Evolutionary conservation across 2,797 vertebrate species (phyloP), one percentile per base, ranked within the genome.

Genomic region (Acipenser ruthenus): DNA sequence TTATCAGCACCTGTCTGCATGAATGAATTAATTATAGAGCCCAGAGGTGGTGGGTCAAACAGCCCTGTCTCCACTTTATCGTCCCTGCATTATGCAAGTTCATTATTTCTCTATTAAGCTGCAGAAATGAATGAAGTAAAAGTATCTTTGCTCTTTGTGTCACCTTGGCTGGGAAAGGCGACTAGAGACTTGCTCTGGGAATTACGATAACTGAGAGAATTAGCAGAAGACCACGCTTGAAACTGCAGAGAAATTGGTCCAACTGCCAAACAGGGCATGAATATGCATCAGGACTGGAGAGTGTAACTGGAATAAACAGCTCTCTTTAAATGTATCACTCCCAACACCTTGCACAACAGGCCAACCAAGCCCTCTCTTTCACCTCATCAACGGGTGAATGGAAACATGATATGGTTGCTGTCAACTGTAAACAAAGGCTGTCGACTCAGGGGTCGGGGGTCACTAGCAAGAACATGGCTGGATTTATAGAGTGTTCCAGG

Each of bases 51-150:
- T 37, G 37, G 37, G 65, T 71, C 62, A 75, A 75, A 75, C 62
- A 68, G 47, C 50, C 49, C 60, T 50, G 68, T 75, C 71, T 68
- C 70, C 71, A 66, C 60, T 52, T 77, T 76, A 77, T 75, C 73
- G 69, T 9, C 8, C 37, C n/a, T 23, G 50, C n/a, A 55, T 58
- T 15, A 13, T 63, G 8, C 47, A 6, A 63, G 62, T 68, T 67
- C 62, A 66, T 75, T 71, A 68, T 56, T 68, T 64, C 67, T 69
- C 69, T 58, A 69, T 65, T 64, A 71, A 50, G 64, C 7, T 66
- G 50, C 13, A 62, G 64, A 63, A 70, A 72, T 55, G 65, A 60
- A 56, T 68, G n/a, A 67, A 60, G 50, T 63, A 56, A 72, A 65
- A 47, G n/a, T 47, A 58, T 67, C 60, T 72, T 73, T 69, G 67